A percentile compares a stretch with the other conserved stretches of the same genome.
phyloP scores from a whole-genome alignment of 2,888 invertebrate genomes.

The Labia minor region DNA sequence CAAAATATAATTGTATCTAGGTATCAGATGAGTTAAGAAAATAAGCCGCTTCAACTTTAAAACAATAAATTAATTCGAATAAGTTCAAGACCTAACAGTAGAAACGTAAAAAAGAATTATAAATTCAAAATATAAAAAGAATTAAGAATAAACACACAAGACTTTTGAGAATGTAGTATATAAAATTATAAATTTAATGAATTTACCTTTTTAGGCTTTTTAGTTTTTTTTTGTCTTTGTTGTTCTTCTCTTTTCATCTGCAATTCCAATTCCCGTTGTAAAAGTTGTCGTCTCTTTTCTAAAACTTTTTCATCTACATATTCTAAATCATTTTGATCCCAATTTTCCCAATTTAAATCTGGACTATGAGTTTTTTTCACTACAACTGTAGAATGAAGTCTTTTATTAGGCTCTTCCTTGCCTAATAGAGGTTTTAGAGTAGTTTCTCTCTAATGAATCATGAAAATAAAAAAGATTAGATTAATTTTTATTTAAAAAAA shows the following conservation, averaged over 20 bases:
- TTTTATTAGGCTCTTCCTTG: slow-evolving; percentile 53
- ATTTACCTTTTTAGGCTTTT: slow-evolving; percentile 44
- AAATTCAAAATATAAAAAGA: too few relatives aligned
- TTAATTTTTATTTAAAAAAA: too few relatives aligned
- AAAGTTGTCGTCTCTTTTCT: slow-evolving; percentile 60
- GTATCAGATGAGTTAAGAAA: too few relatives aligned
- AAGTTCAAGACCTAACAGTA: too few relatives aligned
- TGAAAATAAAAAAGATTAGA: too few relatives aligned
- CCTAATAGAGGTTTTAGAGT: slow-evolving; percentile 28
- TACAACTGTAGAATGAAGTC: slow-evolving; percentile 49
- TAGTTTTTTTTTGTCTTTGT: slow-evolving; percentile 48
- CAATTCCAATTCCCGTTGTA: slow-evolving; percentile 65
- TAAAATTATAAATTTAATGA: too few relatives aligned
- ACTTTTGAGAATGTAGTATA: too few relatives aligned
- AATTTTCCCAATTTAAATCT: slow-evolving; percentile 57
- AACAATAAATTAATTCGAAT: too few relatives aligned
- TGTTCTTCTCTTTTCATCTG: slow-evolving; percentile 65
- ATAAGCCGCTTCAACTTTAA: too few relatives aligned
- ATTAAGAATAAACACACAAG: too few relatives aligned
- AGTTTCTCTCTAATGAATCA: neutral
- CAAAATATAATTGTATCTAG: too few relatives aligned
- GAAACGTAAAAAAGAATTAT: too few relatives aligned
- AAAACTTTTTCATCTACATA: slow-evolving; percentile 70
- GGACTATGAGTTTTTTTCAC: slow-evolving; percentile 47
- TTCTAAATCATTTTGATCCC: slow-evolving; percentile 68